Base-by-base conservation (phyloP, 2,888 invertebrate species). In the Lathronympha strigana region DNA sequence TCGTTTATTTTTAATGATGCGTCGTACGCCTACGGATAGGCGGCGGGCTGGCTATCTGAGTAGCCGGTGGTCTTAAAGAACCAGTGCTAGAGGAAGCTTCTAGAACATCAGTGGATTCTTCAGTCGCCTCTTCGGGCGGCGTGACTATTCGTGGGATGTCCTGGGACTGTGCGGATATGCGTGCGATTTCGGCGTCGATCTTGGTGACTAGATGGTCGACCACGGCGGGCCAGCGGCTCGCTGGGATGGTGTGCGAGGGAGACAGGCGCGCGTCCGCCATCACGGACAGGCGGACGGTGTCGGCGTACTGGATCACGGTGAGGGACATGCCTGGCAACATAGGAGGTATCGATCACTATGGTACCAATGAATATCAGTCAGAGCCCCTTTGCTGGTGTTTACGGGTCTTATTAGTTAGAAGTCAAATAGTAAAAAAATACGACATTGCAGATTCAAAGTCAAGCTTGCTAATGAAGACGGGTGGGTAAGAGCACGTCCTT, bases 201-300 rank as follows among this genome's bases (percentile, higher is more conserved):
- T 83, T 88, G 5, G 77, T 69, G 63, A 90, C 76, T 0, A 91
- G 74, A 31, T 88, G 87, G n/a, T 88, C 86, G n/a, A 90, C 73
- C 13, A 83, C 86, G 4, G 76, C 72, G 0, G 90, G 75, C 92
- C 92, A 92, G 11, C 92, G 83, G 1, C 78, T 69, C 4, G 93
- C 93, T 0, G 95, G 90, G 50, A 93, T 82, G 0, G 86, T 82
- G 84, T 95, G 95, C 17, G 93, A 91, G 0, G 95, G 95, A 0
- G 93, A 93, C n/a, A 95, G 85, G 13, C 94, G 92, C 0, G 95
- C 94, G 79, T 96, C 95, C 0, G 94, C 93, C 95, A 96, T 96
- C 6, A 95, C 94, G 1, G 94, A 94, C 5, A 96, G 82, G 1
- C 94, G 93, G 1, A 95, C 93, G 1, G 93, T 92, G 71, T 93